Conservation (phyloP, 1,140 invertebrate genomes). For the Bombus pascuorum region DNA sequence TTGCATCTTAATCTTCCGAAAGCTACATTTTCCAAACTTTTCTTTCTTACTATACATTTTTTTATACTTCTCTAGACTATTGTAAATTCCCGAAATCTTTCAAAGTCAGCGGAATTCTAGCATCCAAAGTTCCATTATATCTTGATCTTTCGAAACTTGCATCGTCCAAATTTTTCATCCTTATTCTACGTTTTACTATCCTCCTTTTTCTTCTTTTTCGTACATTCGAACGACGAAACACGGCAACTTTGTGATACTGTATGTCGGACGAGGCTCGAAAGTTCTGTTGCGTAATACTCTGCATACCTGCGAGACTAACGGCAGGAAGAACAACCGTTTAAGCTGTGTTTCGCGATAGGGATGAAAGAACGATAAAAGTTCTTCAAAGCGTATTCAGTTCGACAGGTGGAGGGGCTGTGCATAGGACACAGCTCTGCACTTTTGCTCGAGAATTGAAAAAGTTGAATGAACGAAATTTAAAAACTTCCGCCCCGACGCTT, state of each 20-base stretch:
- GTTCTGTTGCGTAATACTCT: neutral
- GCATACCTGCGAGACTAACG: neutral
- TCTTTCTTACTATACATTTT: no score
- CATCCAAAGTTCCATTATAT: no score
- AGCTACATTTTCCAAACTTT: neutral
- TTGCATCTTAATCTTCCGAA: neutral
- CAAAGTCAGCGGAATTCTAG: no score
- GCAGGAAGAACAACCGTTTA: slow-evolving; percentile 4
- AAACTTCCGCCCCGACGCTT: neutral
- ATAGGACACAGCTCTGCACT: slow-evolving; percentile 42
- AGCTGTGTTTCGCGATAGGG: neutral
- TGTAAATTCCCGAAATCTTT: no score
- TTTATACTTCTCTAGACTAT: no score
- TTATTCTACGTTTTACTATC: no score
- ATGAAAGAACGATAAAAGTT: slow-evolving; percentile 32
- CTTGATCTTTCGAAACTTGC: no score
- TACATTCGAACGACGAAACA: neutral
- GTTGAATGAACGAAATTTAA: slow-evolving; percentile 44
- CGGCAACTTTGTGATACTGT: neutral
- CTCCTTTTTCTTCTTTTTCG: neutral
- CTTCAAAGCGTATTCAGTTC: slow-evolving; percentile 5
- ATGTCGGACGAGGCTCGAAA: neutral
- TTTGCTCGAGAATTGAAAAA: slow-evolving; percentile 47
- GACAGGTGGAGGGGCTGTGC: slow-evolving; percentile 3
- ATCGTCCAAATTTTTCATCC: no score